phyloP scores from a whole-genome alignment of 2,888 invertebrate genomes.

The Brachyptera risi region DNA sequence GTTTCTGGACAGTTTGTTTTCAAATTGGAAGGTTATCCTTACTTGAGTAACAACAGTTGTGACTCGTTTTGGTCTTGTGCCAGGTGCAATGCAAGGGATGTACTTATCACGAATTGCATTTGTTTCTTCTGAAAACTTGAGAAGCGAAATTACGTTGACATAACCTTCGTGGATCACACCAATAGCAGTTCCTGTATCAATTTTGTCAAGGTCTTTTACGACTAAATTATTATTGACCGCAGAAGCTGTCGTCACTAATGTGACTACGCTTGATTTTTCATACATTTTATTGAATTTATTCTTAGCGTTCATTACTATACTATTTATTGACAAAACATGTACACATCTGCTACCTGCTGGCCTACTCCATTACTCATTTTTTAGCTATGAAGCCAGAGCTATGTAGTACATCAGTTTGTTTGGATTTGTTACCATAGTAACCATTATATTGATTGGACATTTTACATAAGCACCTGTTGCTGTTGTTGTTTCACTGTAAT shows the following conservation, averaged over 20 bases:
- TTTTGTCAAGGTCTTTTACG: constrained; percentile 32
- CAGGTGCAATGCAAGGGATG: constrained; percentile 34
- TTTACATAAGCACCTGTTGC: no score
- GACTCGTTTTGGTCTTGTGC: constrained; percentile 25
- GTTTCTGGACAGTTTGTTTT: no score
- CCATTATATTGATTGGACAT: no score
- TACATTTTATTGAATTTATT: constrained; percentile 33
- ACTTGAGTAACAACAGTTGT: constrained; percentile 27
- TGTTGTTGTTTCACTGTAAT: no score
- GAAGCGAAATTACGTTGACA: constrained; percentile 36
- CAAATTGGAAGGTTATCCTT: neutral
- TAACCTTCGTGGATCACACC: constrained; percentile 38
- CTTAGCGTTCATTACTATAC: no score
- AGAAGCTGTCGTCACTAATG: constrained; percentile 37
- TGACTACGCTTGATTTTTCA: constrained; percentile 35
- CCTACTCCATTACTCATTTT: no score
- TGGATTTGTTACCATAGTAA: neutral
- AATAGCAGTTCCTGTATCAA: constrained; percentile 31
- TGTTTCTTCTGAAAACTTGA: constrained; percentile 31
- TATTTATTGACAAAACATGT: no score
- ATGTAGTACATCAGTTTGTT: neutral
- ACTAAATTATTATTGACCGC: constrained; percentile 38
- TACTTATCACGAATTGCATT: constrained; percentile 35
- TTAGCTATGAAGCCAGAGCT: no score
- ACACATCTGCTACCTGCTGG: no score